Percentiles rank a stretch among this genome's conserved stretches.
Conservation (phyloP, 2,797 vertebrate species). For the Microcaecilia unicolor region DNA sequence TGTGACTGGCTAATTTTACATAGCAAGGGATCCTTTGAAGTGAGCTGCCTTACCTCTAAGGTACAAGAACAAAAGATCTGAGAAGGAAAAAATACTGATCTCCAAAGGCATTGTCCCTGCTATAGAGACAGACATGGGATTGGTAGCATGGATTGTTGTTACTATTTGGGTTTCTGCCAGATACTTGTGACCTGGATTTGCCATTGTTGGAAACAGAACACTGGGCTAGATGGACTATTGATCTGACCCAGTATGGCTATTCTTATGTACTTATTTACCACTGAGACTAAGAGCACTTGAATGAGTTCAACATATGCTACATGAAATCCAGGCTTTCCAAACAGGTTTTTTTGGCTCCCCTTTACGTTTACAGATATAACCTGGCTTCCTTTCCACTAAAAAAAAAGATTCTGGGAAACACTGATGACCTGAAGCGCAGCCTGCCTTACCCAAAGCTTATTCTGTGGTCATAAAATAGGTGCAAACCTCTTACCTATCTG, state of each 20-base stretch:
- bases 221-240: no score
- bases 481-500: no score
- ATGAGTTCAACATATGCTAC: constrained; percentile 4
- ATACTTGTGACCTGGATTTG: no score
- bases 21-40: constrained; percentile 6
- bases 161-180: no score
- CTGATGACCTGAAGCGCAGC: not conserved
- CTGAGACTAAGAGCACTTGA: constrained; percentile 3
- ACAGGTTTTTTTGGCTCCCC: constrained; percentile 5
- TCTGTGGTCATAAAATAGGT: no score
- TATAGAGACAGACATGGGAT: no score
- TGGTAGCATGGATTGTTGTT: no score
- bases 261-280: no score
- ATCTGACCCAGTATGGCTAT: no score
- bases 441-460: no score
- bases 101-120: constrained; percentile 12
- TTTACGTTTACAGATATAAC: not conserved
- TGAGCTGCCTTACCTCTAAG: constrained; percentile 5
- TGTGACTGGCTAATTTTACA: not conserved
- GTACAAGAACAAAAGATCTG: constrained; percentile 9
- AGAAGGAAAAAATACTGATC: not conserved
- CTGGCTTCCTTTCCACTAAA: not conserved
- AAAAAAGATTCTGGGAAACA: not conserved
- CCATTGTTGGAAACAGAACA: no score
- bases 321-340: constrained; percentile 8